Conservation (phyloP, 2,113 vertebrate species). For the Plectropomus leopardus region DNA sequence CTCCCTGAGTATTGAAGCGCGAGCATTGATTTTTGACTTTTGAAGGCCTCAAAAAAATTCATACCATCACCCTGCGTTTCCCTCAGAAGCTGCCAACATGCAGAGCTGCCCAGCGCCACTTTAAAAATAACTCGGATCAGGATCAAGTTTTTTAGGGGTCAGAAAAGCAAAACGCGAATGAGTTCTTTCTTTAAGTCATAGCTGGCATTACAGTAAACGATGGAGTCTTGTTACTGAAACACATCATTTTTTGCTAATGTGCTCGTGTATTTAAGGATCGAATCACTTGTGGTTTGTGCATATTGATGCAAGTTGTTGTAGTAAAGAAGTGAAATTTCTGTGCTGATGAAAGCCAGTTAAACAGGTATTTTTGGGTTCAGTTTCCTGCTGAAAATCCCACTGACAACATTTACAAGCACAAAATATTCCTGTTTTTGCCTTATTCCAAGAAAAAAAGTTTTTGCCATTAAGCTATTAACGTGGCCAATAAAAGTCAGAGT, state of each 20-base stretch:
- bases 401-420: too few relatives aligned
- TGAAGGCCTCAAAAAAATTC: constrained; percentile 21
- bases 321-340: too few relatives aligned
- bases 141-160: background rate
- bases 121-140: constrained; percentile 4
- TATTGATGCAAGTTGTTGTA: too few relatives aligned
- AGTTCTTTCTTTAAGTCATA: background rate
- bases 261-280: too few relatives aligned
- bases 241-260: background rate
- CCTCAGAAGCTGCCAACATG: constrained; percentile 8
- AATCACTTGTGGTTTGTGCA: too few relatives aligned
- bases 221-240: background rate
- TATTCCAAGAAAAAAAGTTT: too few relatives aligned
- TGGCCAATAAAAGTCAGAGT: too few relatives aligned
- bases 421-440: too few relatives aligned
- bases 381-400: too few relatives aligned
- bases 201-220: background rate
- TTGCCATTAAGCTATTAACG: too few relatives aligned
- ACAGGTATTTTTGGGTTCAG: too few relatives aligned
- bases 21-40: constrained; percentile 31
- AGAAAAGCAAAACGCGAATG: background rate
- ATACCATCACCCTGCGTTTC: background rate
- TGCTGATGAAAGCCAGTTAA: too few relatives aligned
- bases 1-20: background rate
- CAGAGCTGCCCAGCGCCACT: background rate